Evolutionary conservation across 1,140 invertebrate species (phyloP), one percentile per base, ranked within the genome.

Genomic region (Nasonia giraulti): DNA sequence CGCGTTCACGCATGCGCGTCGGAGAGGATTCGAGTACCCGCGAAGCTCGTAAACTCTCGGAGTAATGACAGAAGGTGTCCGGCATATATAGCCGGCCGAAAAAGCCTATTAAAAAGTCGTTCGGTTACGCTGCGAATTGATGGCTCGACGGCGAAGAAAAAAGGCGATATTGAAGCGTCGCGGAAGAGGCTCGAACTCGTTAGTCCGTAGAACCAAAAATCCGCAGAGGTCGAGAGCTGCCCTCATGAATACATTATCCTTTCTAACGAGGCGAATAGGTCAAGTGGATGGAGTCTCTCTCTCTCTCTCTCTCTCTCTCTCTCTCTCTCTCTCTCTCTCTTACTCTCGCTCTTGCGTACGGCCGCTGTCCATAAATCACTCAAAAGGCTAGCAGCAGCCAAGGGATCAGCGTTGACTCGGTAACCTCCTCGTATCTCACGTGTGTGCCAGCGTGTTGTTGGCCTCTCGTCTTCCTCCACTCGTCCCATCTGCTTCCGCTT

Each of bases 201-300:
- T n/a, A 23, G 3, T 50, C 50, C 8, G 40, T 50, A 27, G 40
- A 47, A 3, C 47, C 33, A 31, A 75, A 75, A 75, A 75, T 75
- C 20, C 8, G 74, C 74, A 40, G 47, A 14, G 76, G 76, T 78
- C 50, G 76, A 33, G 75, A 77, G 75, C 55, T 8, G 77, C 68
- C 62, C 87, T 91, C 91, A 90, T 90, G 90, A 90, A 91, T 91
- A 91, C 89, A 90, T 91, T 91, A 91, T 91, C 89, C 90, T 90
- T 89, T 89, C 86, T 89, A 91, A 91, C 90, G 89, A 91, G 90
- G 91, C 89, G 91, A 91, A 91, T 90, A 91, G 91, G 90, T 91
- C 90, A 91, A 91, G 89, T 90, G 89, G 90, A 89, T 88, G 87
- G 86, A 90, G 87, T 88, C 88, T 44, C 55, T 75, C 44, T 71